These are phyloP conservation scores for Megalops atlanticus DNA, from an alignment of 2,113 vertebrate genomes.

Conservation along the genomic window DNA sequence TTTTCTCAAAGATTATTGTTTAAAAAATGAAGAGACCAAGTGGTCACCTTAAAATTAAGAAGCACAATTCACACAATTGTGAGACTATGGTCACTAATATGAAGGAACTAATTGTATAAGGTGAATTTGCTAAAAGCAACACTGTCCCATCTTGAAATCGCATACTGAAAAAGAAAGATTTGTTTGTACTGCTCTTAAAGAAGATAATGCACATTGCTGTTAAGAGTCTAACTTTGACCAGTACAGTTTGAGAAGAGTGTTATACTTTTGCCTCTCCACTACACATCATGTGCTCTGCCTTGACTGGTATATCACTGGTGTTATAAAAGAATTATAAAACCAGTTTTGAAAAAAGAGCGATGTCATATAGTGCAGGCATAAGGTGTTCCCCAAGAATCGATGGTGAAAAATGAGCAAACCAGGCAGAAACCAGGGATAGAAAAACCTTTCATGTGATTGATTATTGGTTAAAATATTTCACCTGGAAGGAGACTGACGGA, in stretches of 20 bases:
- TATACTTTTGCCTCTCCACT: neutral
- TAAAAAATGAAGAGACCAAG: neutral
- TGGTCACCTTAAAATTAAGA: no score
- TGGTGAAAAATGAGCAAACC: neutral
- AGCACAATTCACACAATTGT: no score
- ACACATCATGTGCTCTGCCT: neutral
- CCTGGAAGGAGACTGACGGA: neutral
- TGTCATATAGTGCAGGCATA: neutral
- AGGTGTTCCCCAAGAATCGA: neutral
- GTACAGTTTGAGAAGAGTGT: neutral
- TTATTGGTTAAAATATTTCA: neutral
- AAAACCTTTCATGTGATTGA: neutral
- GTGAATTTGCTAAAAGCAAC: neutral
- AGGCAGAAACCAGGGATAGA: neutral
- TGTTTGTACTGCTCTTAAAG: neutral
- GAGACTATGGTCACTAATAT: no score
- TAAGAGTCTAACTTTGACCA: neutral
- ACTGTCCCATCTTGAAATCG: neutral
- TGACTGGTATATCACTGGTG: neutral
- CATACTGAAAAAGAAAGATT: neutral
- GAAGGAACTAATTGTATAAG: no score
- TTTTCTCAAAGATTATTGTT: neutral
- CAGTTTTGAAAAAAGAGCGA: neutral
- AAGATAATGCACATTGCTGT: neutral
- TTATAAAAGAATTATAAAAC: neutral